phyloP scores from a whole-genome alignment of 2,797 vertebrate genomes.

The Tokudaia tokunoshimensis region DNA sequence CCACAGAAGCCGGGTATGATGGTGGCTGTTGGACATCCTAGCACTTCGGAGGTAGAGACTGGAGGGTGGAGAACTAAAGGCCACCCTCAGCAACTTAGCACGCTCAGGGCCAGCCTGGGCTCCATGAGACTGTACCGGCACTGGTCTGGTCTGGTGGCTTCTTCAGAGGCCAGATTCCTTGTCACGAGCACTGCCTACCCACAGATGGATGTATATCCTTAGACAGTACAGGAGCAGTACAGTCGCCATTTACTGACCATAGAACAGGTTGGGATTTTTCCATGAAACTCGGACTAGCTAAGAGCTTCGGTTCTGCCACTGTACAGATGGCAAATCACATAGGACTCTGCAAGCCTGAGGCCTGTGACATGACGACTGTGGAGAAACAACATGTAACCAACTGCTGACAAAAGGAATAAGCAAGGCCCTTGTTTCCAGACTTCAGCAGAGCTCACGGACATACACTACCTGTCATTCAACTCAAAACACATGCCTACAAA shows the following conservation, averaged over 20 bases:
- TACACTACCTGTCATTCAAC: background rate
- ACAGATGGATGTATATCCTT: background rate
- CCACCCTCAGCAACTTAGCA: background rate
- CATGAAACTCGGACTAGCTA: slow-evolving; percentile 11
- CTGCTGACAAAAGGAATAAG: background rate
- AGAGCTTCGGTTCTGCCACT: background rate
- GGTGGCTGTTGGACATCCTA: too few species aligned
- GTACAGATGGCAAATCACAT: slow-evolving; percentile 3
- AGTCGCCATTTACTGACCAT: slow-evolving; percentile 50
- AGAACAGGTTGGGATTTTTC: slow-evolving; percentile 6
- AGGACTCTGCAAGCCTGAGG: slow-evolving; percentile 16
- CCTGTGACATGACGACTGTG: background rate
- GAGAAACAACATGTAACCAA: slow-evolving; percentile 28
- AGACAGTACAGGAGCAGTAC: background rate
- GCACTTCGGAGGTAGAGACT: background rate
- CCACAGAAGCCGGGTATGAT: background rate
- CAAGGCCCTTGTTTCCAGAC: background rate
- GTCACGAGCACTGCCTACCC: background rate
- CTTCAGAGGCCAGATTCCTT: background rate
- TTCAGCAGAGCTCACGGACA: slow-evolving; percentile 11
- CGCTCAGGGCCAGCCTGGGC: background rate
- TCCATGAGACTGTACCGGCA: background rate
- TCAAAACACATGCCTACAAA: background rate
- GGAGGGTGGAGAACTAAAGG: background rate
- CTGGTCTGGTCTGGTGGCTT: background rate